These are phyloP conservation scores for Reinhardtius hippoglossoides DNA, from an alignment of 2,113 vertebrate genomes.

Conservation along the genomic window DNA sequence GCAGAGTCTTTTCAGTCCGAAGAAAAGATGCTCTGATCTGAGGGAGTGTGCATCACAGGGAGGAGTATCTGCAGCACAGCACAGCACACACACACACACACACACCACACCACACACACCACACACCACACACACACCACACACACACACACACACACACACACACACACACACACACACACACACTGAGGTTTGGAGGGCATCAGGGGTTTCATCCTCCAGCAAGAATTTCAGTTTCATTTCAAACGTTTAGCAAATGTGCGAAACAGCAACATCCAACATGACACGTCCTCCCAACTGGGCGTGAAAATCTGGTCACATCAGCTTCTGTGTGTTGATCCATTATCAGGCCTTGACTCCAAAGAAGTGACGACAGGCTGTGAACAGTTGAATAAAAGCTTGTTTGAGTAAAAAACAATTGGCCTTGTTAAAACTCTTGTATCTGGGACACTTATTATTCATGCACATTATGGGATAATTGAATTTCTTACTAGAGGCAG, in stretches of 20 bases:
- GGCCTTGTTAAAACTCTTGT: slow-evolving; percentile 7
- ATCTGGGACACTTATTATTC: slow-evolving; percentile 24
- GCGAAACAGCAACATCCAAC: background rate
- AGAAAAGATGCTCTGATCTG: slow-evolving; percentile 34
- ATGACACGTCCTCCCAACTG: background rate
- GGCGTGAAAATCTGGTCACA: background rate
- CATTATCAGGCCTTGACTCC: background rate
- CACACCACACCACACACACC: background rate
- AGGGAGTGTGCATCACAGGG: slow-evolving; percentile 22
- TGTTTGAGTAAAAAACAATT: slow-evolving; percentile 10
- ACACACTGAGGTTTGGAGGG: too few relatives aligned
- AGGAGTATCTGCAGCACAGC: background rate
- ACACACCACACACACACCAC: background rate
- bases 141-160: background rate
- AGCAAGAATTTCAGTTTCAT: background rate
- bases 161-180: background rate
- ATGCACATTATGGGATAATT: slow-evolving; percentile 52
- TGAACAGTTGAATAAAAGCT: background rate
- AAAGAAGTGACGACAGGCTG: background rate
- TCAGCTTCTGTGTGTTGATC: background rate
- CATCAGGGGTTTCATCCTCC: too few relatives aligned
- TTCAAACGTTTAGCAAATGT: too few relatives aligned
- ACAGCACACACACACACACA: background rate
- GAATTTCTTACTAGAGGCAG: slow-evolving; percentile 30
- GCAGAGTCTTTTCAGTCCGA: slow-evolving; percentile 13